phyloP scores from a whole-genome alignment of 2,797 vertebrate genomes.

The Danio aesculapii region DNA sequence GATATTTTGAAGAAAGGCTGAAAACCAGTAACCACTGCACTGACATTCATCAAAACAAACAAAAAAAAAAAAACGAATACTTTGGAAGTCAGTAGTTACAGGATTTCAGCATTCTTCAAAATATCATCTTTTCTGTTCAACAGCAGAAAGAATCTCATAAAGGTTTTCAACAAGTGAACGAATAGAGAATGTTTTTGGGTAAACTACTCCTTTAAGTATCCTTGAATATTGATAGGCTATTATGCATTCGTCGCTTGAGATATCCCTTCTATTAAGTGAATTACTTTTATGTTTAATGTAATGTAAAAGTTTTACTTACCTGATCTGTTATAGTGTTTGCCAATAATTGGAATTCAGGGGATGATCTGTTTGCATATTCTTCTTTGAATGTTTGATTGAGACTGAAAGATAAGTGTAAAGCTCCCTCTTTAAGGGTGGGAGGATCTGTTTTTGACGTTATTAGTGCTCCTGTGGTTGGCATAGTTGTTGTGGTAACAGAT shows the following conservation, averaged over 20 bases:
- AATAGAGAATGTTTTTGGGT: too few species aligned
- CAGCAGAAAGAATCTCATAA: too few species aligned
- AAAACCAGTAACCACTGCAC: too few species aligned
- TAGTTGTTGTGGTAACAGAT: neutral
- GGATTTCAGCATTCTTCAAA: too few species aligned
- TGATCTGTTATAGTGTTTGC: neutral
- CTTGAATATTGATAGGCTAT: neutral
- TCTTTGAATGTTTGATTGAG: slow-evolving; percentile 5
- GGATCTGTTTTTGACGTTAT: slow-evolving; percentile 1
- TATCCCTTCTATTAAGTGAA: neutral
- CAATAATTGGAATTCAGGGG: neutral
- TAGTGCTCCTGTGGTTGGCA: neutral
- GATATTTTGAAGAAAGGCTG: too few species aligned
- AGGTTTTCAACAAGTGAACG: too few species aligned
- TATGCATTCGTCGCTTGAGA: neutral
- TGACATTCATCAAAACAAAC: too few species aligned
- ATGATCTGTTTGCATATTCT: neutral
- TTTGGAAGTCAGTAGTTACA: too few species aligned
- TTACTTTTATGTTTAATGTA: neutral
- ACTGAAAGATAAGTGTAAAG: slow-evolving; percentile 7
- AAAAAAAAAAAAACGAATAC: too few species aligned
- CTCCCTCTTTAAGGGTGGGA: neutral
- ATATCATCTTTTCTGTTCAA: too few species aligned
- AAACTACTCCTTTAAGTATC: neutral
- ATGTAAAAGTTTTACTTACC: slow-evolving; percentile 29